These are phyloP conservation scores for Zeus faber DNA, from an alignment of 2,113 vertebrate genomes.

Conservation along the genomic window DNA sequence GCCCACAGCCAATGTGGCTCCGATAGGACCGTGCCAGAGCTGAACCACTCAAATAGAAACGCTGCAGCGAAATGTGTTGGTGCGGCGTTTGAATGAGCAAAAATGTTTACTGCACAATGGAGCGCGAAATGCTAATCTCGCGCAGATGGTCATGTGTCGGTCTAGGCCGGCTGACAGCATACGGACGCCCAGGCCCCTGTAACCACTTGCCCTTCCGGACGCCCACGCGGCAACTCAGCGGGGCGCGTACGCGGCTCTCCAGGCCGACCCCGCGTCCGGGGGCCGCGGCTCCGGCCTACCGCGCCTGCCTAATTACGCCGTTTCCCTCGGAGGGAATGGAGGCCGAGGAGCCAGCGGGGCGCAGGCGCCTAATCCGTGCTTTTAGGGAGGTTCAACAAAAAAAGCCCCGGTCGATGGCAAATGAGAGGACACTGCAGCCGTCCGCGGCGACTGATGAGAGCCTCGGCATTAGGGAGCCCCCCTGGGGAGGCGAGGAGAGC, in stretches of 20 bases:
- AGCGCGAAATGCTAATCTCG: constrained; percentile 27
- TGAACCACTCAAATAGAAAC: neutral
- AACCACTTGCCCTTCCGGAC: neutral
- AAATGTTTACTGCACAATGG: constrained; percentile 8
- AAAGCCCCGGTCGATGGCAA: constrained; percentile 11
- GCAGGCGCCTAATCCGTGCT: constrained; percentile 27
- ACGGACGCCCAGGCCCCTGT: constrained; percentile 21
- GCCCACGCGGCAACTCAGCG: too few relatives aligned
- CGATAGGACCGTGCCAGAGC: neutral
- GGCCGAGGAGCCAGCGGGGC: constrained; percentile 13
- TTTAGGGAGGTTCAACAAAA: constrained; percentile 16
- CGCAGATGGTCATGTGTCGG: constrained; percentile 31
- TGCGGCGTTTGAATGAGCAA: neutral
- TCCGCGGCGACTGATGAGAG: constrained; percentile 12
- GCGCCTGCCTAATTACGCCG: constrained; percentile 12
- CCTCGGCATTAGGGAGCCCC: constrained; percentile 11
- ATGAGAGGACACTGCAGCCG: constrained; percentile 14
- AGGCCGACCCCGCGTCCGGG: neutral
- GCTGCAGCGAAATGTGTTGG: neutral
- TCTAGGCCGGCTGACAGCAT: constrained; percentile 33
- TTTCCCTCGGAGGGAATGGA: constrained; percentile 24
- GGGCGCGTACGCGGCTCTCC: too few relatives aligned
- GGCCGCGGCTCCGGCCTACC: neutral
- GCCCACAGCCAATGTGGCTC: too few relatives aligned
- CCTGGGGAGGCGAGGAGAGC: neutral